Base-by-base conservation (phyloP, 1,140 invertebrate genomes). In the Drosophila saltans region DNA sequence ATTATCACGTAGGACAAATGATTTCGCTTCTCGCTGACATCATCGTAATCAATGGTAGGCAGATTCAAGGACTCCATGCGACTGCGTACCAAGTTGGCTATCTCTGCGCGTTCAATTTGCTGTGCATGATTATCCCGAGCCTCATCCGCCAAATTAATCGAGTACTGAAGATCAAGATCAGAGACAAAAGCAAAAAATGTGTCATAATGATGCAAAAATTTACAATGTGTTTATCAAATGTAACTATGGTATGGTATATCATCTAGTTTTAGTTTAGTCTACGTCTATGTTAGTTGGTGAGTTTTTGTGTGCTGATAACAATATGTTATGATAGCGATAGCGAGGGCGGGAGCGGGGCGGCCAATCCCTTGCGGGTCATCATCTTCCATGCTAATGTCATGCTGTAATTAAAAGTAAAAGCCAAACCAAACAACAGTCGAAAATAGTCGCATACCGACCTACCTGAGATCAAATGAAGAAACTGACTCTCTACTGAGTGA, bases 1-100 rank as follows among this genome's bases (percentile, higher is more conserved):
- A 99, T 99, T 80, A 99, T 99, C 64, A 99, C 98, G 93, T 99
- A 99, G 2, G 98, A 99, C 6, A 99, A 94, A 72, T 95, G 97
- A 93, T 96, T 97, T 43, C 97, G 93, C 93, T 98, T 98, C 92
- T 98, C 97, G 65, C 97, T 97, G 3, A 97, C 97, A 91, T 98
- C 97, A 92, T 98, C 97, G 92, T 98, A 98, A 85, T 99, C 97
- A 40, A 96, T 95, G 0, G 95, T 94, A 0, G 97, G 97, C 58
- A 99, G 93, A 71, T 98, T 98, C 2, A 99, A 92, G 28, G 97
- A 98, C 76, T 98, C 96, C 97, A 99, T 98, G 24, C 98, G 94
- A 21, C 97, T 98, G 52, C 97, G 94, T 1, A 99, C 98, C 73
- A 99, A 93, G 92, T 99, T 99, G 0, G 97, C 96, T 45, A 99